phyloP scores from a whole-genome alignment of 2,113 vertebrate species.

The Toxotes jaculatrix region DNA sequence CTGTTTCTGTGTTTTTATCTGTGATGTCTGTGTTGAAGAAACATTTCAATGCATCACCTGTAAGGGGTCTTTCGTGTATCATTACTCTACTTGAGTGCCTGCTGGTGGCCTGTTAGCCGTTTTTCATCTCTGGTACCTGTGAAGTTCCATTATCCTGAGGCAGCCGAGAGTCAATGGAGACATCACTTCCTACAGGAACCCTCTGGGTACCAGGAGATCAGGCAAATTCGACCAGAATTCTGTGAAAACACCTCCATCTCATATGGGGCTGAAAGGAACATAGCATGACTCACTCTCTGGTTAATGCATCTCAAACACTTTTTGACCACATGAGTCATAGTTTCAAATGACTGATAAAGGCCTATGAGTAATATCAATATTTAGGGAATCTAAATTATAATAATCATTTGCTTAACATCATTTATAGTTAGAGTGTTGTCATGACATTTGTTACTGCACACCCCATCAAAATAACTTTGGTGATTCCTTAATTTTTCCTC shows the following conservation, averaged over 20 bases:
- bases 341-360: not conserved
- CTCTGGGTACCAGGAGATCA: not conserved
- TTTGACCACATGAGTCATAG: not conserved
- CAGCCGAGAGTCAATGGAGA: not conserved
- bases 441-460: not conserved
- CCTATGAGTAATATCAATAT: not conserved
- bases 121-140: slow-evolving; percentile 33
- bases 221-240: not conserved
- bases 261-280: not conserved
- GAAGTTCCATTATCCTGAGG: slow-evolving; percentile 34
- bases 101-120: not conserved
- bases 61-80: slow-evolving; percentile 15
- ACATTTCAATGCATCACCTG: slow-evolving; percentile 16
- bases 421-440: not conserved
- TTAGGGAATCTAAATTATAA: not conserved
- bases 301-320: not conserved
- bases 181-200: not conserved
- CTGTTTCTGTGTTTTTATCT: slow-evolving; percentile 15
- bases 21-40: not conserved
- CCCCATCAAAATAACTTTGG: not conserved
- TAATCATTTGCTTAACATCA: not conserved
- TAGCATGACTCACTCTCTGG: not conserved
- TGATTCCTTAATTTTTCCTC: not conserved
- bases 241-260: slow-evolving; percentile 13
- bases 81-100: slow-evolving; percentile 13